These are phyloP conservation scores for Urosaurus nigricauda DNA, from an alignment of 2,797 vertebrate species.

Conservation along the genomic window DNA sequence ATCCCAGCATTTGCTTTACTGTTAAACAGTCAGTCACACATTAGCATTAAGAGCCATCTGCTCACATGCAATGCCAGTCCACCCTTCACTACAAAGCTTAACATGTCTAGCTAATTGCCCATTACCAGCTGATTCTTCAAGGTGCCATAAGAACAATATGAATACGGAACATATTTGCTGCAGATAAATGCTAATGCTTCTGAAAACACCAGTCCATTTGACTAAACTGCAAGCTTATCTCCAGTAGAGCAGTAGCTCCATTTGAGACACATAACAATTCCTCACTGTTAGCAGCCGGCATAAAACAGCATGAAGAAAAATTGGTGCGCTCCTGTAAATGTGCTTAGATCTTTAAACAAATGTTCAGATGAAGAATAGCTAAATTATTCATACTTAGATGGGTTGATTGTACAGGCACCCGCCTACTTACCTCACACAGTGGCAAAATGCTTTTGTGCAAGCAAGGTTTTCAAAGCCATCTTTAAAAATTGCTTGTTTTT, in stretches of 20 bases:
- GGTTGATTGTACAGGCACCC: constrained; percentile 17
- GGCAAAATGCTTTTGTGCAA: constrained; percentile 21
- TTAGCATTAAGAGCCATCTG: constrained; percentile 69
- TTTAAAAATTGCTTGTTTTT: constrained; percentile 9
- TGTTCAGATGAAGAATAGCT: constrained; percentile 32
- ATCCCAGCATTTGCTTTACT: constrained; percentile 39
- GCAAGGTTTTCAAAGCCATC: background rate
- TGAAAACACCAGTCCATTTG: constrained; percentile 2
- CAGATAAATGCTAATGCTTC: constrained; percentile 15
- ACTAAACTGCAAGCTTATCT: constrained; percentile 7
- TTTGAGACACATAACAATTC: constrained; percentile 14
- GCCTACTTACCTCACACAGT: background rate
- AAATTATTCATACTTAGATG: constrained; percentile 37
- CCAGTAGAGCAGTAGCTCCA: background rate
- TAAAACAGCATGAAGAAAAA: constrained; percentile 26
- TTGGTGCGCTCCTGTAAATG: constrained; percentile 3
- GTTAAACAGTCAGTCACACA: constrained; percentile 42
- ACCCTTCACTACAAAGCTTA: constrained; percentile 53
- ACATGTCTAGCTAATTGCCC: constrained; percentile 42
- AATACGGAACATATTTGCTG: constrained; percentile 15
- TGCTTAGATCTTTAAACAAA: constrained; percentile 36
- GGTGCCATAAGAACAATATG: constrained; percentile 41
- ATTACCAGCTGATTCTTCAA: constrained; percentile 47
- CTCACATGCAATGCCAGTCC: constrained; percentile 36
- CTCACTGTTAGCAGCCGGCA: constrained; percentile 11